Percentiles rank a stretch among this genome's conserved stretches.
Evolutionary conservation across 2,888 invertebrate species (phyloP).

Genomic region (Drosophila meridionalis): DNA sequence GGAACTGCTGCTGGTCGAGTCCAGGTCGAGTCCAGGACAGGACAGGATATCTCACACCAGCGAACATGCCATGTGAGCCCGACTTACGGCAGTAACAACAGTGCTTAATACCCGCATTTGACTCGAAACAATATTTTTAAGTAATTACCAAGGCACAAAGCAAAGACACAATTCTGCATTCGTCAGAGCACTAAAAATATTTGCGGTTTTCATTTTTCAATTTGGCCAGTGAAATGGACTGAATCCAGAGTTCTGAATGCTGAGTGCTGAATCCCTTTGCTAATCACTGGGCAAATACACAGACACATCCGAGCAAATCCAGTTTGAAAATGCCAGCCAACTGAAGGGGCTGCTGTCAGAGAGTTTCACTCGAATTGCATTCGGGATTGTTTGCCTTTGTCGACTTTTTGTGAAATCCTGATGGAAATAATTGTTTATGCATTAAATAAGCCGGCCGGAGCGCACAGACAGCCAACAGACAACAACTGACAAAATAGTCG

Average conservation of each 20-base stretch:
- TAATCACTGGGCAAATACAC: slow-evolving; percentile 57
- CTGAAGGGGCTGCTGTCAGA: slow-evolving; percentile 41
- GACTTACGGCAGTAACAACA: slow-evolving; percentile 9
- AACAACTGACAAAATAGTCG: slow-evolving; percentile 72
- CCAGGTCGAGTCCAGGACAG: slow-evolving; percentile 37
- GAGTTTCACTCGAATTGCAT: slow-evolving; percentile 54
- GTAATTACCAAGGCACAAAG: slow-evolving; percentile 67
- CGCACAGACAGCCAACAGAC: slow-evolving; percentile 41
- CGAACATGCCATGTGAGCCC: slow-evolving; percentile 22
- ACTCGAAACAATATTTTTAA: slow-evolving; percentile 55
- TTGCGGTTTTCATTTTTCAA: slow-evolving; percentile 66
- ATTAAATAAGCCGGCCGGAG: slow-evolving; percentile 80
- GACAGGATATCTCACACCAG: slow-evolving; percentile 72
- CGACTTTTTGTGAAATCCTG: slow-evolving; percentile 80
- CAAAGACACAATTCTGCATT: slow-evolving; percentile 37
- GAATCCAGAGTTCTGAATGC: background rate
- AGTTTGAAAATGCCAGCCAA: slow-evolving; percentile 49
- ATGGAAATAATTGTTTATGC: slow-evolving; percentile 83
- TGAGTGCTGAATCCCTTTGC: slow-evolving; percentile 32
- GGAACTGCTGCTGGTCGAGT: slow-evolving; percentile 54
- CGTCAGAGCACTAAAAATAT: slow-evolving; percentile 63
- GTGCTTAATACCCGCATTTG: slow-evolving; percentile 32
- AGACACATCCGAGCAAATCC: slow-evolving; percentile 54
- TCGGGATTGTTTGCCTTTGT: slow-evolving; percentile 74
- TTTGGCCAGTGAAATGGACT: slow-evolving; percentile 3